Base-by-base conservation (phyloP, 2,113 vertebrate species). In the Steatornis caripensis region DNA sequence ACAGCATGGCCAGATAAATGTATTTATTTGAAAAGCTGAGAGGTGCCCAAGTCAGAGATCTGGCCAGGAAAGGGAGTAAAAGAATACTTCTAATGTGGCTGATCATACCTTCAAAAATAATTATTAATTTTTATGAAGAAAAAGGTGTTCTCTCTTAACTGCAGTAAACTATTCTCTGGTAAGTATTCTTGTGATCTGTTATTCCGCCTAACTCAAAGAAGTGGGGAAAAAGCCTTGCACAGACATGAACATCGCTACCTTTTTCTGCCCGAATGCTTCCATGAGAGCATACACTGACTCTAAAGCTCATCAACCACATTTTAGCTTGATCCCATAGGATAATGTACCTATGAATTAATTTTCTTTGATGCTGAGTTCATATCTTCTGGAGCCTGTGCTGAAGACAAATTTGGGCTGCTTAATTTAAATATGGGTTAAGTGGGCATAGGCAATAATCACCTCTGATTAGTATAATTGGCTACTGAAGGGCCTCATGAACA, bases 401-500 rank as follows among this genome's bases (percentile, higher is more conserved):
- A 92, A 79, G 53, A 85, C 49, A 91, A 91, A 79, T 72, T 87
- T 70, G 95, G 74, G 58, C 57, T 82, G 70, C 89, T 83, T 77
- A 27, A 82, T 95, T 97, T 91, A 93, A 95, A 92, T 91, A 89
- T n/a, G 87, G 77, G 78, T 89, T 94, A 95, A 87, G 80, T 86
- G 71, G 70, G 81, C 77, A 78, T 10, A 74, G 76, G 82, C 34
- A 92, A 65, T 94, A 92, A 80, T 96, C 84, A 85, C 80, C 92
- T 91, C 81, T 93, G 61, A 95, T 96, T 94, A 95, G 77, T 91
- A 93, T 92, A 95, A 96, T 97, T 89, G 92, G 94, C 83, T 84
- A 79, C 53, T 30, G 51, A 92, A 68, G 36, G 66, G 55, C 72
- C 80, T 94, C 45, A 32, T 15, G 86, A 89, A 53, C 22, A 58